A percentile compares a stretch with the other conserved stretches of the same genome.
Conservation (phyloP, 2,888 invertebrate species). For the Lasioglossum lativentre region DNA sequence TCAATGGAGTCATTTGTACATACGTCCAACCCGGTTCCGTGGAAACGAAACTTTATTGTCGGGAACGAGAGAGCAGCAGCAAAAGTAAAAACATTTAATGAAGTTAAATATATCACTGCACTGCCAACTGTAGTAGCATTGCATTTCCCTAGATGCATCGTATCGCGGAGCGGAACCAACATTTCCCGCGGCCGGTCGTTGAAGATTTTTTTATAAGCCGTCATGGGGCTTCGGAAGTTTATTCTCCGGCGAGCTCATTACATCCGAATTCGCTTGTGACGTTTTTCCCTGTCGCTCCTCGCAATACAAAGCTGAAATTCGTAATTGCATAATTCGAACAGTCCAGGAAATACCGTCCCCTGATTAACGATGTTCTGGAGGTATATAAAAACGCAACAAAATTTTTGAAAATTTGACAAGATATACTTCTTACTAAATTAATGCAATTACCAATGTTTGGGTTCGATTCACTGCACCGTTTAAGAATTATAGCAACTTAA, state of each 20-base stretch:
- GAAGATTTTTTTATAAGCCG: constrained; percentile 2
- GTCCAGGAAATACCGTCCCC: not conserved
- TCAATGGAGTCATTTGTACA: not conserved
- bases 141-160: not conserved
- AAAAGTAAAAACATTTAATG: not conserved
- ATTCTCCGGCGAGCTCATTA: constrained; percentile 16
- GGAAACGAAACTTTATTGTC: not conserved
- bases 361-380: too few relatives aligned
- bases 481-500: too few relatives aligned
- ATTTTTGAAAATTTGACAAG: too few relatives aligned
- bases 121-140: not conserved
- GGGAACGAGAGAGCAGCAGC: not conserved
- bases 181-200: not conserved
- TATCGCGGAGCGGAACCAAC: not conserved
- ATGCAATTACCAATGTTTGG: too few relatives aligned
- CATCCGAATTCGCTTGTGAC: not conserved
- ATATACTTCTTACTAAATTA: too few relatives aligned
- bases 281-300: not conserved
- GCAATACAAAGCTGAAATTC: not conserved
- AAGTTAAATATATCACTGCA: not conserved
- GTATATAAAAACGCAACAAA: too few relatives aligned
- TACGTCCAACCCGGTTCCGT: not conserved
- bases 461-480: too few relatives aligned
- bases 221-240: not conserved
- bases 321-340: constrained; percentile 17